A percentile compares a stretch with the other conserved stretches of the same genome.
These are phyloP conservation scores for Enteromius paludinosus DNA, from an alignment of 2,797 vertebrate genomes.

Conservation along the genomic window DNA sequence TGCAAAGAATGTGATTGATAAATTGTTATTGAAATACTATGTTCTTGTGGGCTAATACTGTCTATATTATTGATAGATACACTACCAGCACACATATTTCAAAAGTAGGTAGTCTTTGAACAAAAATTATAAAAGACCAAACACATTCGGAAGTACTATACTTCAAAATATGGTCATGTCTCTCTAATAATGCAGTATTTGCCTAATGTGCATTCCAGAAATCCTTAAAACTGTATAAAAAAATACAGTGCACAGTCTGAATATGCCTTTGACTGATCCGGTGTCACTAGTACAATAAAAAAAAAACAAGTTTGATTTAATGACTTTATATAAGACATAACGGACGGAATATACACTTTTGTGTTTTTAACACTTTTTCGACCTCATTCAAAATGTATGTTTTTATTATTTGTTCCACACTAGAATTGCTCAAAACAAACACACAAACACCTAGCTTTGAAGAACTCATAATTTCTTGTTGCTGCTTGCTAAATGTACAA, in stretches of 20 bases:
- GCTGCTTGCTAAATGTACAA: neutral
- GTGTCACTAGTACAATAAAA: neutral
- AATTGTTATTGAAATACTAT: neutral
- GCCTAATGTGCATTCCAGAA: neutral
- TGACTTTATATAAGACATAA: neutral
- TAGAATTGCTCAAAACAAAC: neutral
- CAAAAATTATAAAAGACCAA: neutral
- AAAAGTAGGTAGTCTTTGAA: neutral
- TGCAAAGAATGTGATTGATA: neutral
- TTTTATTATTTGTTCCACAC: neutral
- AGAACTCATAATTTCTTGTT: neutral
- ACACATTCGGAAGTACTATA: neutral
- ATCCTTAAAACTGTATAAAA: neutral
- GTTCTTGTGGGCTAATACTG: neutral
- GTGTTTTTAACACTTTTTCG: neutral
- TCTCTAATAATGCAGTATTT: neutral
- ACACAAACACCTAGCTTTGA: neutral
- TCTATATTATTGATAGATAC: neutral
- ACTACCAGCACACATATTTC: neutral
- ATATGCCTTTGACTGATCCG: neutral
- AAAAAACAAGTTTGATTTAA: neutral
- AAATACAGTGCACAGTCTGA: neutral
- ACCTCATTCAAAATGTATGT: neutral
- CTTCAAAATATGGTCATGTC: neutral
- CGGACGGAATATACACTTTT: neutral